Conservation (phyloP, 1,140 invertebrate species). For the Aphis craccivora region DNA sequence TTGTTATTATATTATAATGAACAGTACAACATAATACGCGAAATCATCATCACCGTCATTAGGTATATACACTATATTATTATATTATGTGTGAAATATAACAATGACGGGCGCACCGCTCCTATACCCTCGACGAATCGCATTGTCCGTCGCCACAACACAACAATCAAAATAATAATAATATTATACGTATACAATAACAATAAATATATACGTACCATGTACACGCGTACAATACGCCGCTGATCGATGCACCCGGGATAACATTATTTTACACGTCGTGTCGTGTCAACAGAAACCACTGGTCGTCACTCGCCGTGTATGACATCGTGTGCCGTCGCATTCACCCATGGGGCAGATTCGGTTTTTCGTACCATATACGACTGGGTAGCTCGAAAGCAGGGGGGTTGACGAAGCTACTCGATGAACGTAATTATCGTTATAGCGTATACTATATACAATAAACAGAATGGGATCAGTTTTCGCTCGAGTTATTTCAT, state of each 20-base stretch:
- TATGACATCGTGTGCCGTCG: neutral
- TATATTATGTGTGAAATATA: neutral
- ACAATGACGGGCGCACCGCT: neutral
- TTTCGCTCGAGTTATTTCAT: constrained; percentile 44
- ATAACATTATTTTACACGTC: constrained; percentile 11
- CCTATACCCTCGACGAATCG: neutral
- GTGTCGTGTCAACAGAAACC: neutral
- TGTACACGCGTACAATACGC: neutral
- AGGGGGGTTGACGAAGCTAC: neutral
- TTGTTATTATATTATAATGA: neutral
- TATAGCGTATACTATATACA: neutral
- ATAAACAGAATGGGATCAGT: constrained; percentile 25
- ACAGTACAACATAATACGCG: neutral
- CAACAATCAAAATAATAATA: neutral
- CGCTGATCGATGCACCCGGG: neutral
- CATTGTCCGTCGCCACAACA: neutral
- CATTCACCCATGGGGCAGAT: neutral
- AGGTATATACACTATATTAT: neutral
- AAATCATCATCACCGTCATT: constrained; percentile 10
- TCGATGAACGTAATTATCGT: constrained; percentile 1
- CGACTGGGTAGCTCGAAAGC: neutral
- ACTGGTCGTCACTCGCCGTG: neutral
- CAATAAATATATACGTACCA: neutral
- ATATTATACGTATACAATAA: neutral
- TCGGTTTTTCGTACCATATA: neutral